Evolutionary conservation across 2,113 vertebrate genomes (phyloP).

Genomic region (Rhea americana): DNA sequence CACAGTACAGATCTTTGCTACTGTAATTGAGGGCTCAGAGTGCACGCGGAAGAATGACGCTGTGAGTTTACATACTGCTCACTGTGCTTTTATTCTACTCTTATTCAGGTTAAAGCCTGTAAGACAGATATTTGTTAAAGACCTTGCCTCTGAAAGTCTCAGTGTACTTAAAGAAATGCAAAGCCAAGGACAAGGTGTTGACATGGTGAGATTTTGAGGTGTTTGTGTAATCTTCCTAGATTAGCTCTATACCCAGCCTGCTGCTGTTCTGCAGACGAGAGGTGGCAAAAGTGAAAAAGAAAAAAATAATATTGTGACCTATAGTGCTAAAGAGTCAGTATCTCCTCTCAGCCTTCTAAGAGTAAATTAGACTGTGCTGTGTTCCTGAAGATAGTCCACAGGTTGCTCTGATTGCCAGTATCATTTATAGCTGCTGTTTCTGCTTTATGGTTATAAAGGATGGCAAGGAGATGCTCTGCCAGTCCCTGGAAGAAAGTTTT

Average conservation of each 20-base stretch:
- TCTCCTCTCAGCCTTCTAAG: background rate
- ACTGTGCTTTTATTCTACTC: background rate
- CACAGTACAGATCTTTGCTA: background rate
- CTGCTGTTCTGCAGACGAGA: background rate
- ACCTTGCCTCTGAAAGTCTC: background rate
- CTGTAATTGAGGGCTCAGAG: background rate
- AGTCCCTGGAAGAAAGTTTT: background rate
- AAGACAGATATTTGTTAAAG: background rate
- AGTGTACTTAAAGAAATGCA: background rate
- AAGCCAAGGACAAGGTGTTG: background rate
- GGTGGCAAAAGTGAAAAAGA: background rate
- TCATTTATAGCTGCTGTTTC: background rate
- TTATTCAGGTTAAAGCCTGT: background rate
- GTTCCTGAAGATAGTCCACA: rapidly evolving
- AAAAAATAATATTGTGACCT: background rate
- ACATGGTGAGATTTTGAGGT: background rate
- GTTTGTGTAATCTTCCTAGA: background rate
- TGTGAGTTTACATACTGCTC: background rate
- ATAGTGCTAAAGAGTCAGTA: rapidly evolving
- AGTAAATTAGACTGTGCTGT: rapidly evolving
- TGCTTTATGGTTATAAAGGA: background rate
- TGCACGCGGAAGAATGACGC: background rate
- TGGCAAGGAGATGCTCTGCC: background rate
- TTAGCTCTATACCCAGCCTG: background rate
- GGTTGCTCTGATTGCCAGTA: background rate